Base-by-base conservation (phyloP, 2,888 invertebrate species). In the Euplexia lucipara region DNA sequence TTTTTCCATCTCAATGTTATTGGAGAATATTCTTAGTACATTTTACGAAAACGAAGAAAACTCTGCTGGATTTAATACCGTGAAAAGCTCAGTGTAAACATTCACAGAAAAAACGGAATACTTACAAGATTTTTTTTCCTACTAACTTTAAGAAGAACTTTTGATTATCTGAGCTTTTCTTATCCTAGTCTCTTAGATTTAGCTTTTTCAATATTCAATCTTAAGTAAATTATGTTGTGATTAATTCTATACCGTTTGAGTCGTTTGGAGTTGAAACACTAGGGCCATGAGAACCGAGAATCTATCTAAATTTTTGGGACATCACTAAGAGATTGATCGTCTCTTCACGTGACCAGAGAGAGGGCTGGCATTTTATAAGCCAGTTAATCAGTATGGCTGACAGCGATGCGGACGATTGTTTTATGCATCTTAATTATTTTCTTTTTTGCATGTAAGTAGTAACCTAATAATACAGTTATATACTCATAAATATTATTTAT, bases 81-180 rank as follows among this genome's bases (percentile, higher is more conserved):
- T 4, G 9, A 2, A 59, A 39, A 49, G 16, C 22, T 58, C 14
- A 32, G 34, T 66, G 32, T 57, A 59, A 66, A 49, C 44, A 69
- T 37, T 49, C n/a, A 8, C 22, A 57, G 2, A 48, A 3, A 49
- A 68, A 42, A 16, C 0, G 8, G 2, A 20, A 37, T 59, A 37
- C 8, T 37, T 8, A 20, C 3, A 12, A 3, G 16, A 12, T n/a
- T 45, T 44, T 20, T 18, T 37, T 61, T 47, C 5, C 20, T 37
- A 2, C 9, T 16, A 30, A 14, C 1, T 16, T 32, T 52, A 9
- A 32, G 39, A 22, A 34, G 54, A 54, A 34, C 12, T 26, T 64
- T 47, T 67, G n/a, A 32, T 2, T 49, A 49, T 26, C 18, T 44
- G 9, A 26, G 32, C 10, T 66, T 32, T 18, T 14, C 9, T 3